These are phyloP conservation scores for Homarus americanus DNA, from an alignment of 1,140 invertebrate species.

Conservation along the genomic window DNA sequence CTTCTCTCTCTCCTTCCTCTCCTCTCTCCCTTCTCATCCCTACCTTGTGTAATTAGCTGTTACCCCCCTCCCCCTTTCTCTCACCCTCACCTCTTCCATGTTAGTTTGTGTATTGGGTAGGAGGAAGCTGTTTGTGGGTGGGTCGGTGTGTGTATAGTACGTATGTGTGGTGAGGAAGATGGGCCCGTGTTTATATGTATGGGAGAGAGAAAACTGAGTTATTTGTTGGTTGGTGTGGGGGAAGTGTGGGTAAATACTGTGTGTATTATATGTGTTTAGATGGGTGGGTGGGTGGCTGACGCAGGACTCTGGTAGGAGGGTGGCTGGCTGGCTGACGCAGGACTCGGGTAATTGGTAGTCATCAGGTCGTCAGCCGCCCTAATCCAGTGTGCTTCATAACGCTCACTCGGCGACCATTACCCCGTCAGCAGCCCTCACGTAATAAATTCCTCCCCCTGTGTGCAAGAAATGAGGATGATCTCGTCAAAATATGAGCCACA, in stretches of 20 bases:
- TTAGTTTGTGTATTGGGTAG: too few species aligned
- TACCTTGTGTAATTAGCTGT: neutral
- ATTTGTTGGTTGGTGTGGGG: too few species aligned
- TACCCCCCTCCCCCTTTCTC: neutral
- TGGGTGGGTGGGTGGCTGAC: too few species aligned
- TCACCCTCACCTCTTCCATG: neutral
- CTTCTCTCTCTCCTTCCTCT: neutral
- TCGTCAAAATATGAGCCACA: conserved; percentile 30
- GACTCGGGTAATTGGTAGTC: neutral
- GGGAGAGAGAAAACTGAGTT: too few species aligned
- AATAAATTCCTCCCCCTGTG: conserved; percentile 5
- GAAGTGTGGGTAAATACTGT: too few species aligned
- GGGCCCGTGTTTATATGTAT: too few species aligned
- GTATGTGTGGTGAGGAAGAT: neutral
- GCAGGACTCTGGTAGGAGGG: too few species aligned
- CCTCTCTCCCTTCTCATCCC: too few species aligned
- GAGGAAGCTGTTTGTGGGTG: neutral
- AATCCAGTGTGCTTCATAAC: neutral
- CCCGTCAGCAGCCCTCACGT: conserved; percentile 18
- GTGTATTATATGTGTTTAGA: too few species aligned
- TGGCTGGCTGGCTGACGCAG: too few species aligned
- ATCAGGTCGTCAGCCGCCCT: neutral
- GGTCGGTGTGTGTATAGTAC: conserved; percentile 14
- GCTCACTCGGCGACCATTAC: conserved; percentile 21
- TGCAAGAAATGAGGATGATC: conserved; percentile 38